A percentile compares a stretch with the other conserved stretches of the same genome.
Evolutionary conservation across 2,797 vertebrate genomes (phyloP).

Genomic region (Psittacula derbiana): DNA sequence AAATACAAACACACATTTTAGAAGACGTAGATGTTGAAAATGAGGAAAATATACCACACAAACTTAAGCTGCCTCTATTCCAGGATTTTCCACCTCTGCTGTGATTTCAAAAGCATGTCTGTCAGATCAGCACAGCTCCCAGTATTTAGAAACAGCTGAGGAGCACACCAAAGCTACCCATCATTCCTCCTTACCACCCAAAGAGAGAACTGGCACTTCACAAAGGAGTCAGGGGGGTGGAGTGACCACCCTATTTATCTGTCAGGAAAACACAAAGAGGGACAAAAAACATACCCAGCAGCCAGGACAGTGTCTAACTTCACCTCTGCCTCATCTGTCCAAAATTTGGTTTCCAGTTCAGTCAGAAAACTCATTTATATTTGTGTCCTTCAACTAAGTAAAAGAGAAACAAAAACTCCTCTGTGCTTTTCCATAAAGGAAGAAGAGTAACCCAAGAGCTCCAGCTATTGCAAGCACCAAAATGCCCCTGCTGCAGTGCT

Average conservation of each 20-base stretch:
- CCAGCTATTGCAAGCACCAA: neutral
- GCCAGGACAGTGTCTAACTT: neutral
- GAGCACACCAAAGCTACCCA: neutral
- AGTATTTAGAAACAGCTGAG: neutral
- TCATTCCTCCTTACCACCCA: neutral
- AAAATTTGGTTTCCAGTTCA: neutral
- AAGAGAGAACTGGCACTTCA: neutral
- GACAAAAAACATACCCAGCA: neutral
- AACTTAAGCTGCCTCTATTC: neutral
- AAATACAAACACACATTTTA: neutral
- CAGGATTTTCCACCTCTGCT: neutral
- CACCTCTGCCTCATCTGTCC: neutral
- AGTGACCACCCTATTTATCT: neutral
- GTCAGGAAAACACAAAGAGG: neutral
- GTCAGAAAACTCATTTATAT: slow-evolving; percentile 2
- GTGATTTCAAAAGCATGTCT: neutral
- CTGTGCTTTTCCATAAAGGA: neutral
- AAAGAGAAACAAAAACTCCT: slow-evolving; percentile 43
- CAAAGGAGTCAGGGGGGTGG: neutral
- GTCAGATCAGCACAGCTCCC: neutral
- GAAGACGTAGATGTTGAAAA: neutral
- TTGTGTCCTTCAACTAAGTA: slow-evolving; percentile 7
- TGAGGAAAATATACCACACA: neutral
- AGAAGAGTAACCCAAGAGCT: neutral
- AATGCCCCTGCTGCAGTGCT: neutral